Evolutionary conservation across 1,140 invertebrate species (phyloP).

Genomic region (Hylaeus anthracinus): DNA sequence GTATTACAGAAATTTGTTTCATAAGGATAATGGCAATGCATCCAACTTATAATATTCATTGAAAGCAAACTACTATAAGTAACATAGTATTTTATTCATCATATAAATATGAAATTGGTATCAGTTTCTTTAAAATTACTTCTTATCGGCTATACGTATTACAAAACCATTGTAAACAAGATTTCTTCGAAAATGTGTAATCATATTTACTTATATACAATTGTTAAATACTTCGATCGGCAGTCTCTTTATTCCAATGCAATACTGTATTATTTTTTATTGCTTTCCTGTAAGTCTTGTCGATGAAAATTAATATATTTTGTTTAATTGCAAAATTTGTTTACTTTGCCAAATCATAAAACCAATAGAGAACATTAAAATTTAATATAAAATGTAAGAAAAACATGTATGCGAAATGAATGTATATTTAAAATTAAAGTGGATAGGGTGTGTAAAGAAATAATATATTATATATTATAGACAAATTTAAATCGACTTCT

Average conservation of each 20-base stretch:
- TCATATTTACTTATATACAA: slow-evolving; percentile 68
- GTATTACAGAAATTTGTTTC: too few relatives aligned
- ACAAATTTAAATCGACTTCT: neutral
- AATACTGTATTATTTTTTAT: slow-evolving; percentile 67
- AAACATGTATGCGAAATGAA: too few relatives aligned
- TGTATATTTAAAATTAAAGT: too few relatives aligned
- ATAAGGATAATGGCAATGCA: neutral
- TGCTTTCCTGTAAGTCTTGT: slow-evolving; percentile 45
- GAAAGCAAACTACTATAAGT: slow-evolving; percentile 18
- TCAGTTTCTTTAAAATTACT: slow-evolving; percentile 49
- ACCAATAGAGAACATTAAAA: neutral
- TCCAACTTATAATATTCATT: slow-evolving; percentile 16
- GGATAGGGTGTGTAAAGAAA: too few relatives aligned
- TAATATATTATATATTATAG: neutral
- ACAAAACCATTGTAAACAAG: slow-evolving; percentile 62
- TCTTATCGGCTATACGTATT: slow-evolving; percentile 37
- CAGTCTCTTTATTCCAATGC: slow-evolving; percentile 71
- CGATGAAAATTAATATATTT: slow-evolving; percentile 14
- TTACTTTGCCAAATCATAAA: neutral
- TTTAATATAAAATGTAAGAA: neutral
- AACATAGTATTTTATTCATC: slow-evolving; percentile 10
- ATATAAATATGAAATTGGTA: slow-evolving; percentile 48
- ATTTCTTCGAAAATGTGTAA: slow-evolving; percentile 62
- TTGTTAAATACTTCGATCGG: slow-evolving; percentile 69
- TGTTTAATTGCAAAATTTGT: slow-evolving; percentile 5